Conservation (phyloP, 2,888 invertebrate genomes). For the Seira ritae region DNA sequence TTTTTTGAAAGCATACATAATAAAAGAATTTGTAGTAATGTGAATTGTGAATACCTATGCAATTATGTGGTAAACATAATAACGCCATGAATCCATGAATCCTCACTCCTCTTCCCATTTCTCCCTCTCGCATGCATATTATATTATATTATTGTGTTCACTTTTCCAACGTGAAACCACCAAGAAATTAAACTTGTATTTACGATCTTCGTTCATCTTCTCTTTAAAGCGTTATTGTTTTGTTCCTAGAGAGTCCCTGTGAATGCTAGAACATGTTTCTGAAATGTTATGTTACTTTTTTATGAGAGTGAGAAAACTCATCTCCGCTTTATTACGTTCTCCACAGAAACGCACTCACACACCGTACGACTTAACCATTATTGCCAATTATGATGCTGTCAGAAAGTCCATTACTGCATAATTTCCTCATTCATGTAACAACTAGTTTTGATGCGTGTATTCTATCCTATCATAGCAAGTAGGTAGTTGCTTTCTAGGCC, state of each 20-base stretch:
- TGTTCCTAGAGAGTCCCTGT: slow-evolving; percentile 1
- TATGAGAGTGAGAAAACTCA: slow-evolving; percentile 62
- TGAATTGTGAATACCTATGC: slow-evolving; percentile 25
- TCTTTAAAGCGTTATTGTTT: slow-evolving; percentile 47
- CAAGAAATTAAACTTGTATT: slow-evolving; percentile 66
- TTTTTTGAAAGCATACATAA: slow-evolving; percentile 2
- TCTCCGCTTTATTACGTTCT: slow-evolving; percentile 62
- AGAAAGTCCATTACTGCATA: slow-evolving; percentile 68
- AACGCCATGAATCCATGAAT: slow-evolving; percentile 46
- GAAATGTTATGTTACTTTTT: slow-evolving; percentile 26
- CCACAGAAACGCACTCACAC: slow-evolving; percentile 38
- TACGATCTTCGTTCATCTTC: slow-evolving; percentile 45
- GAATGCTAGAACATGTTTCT: not conserved
- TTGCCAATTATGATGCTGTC: slow-evolving; percentile 69
- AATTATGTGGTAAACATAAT: slow-evolving; percentile 63
- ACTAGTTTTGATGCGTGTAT: slow-evolving; percentile 13
- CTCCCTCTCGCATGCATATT: slow-evolving; percentile 4
- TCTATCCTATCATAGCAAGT: not conserved
- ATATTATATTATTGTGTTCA: not conserved
- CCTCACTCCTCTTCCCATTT: slow-evolving; percentile 35
- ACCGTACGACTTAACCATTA: slow-evolving; percentile 69
- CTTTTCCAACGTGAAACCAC: slow-evolving; percentile 37
- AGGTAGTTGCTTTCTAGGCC: too few relatives aligned
- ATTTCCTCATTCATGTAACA: slow-evolving; percentile 53
- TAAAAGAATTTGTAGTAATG: slow-evolving; percentile 5